Base-by-base conservation (phyloP, 2,888 invertebrate genomes). In the Cyaniris semiargus region DNA sequence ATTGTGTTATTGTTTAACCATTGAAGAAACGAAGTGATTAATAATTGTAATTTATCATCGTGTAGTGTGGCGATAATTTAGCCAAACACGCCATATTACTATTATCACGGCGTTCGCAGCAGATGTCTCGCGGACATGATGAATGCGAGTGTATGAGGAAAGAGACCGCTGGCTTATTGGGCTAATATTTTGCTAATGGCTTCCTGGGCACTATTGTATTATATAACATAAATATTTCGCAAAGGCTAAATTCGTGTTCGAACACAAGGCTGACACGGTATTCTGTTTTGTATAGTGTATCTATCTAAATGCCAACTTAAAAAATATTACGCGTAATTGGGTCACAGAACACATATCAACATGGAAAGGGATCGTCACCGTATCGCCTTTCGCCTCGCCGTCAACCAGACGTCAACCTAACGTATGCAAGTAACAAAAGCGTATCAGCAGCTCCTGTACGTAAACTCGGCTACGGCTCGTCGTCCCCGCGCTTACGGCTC, bases 31-130 rank as follows among this genome's bases (percentile, higher is more conserved):
- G 23, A 53, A 27, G 48, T 48, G 15, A 74, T 74, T 74, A 48
- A 74, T 74, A 48, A 74, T 74, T 74, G 53, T 23, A 48, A 72
- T 72, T 72, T 48, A 72, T 72, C 72, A 72, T 23, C 27, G 27
- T 74, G 53, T 74, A 74, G 31, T 83, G 85, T 85, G 84, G 86
- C 85, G 86, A 87, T 90, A 88, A 90, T 89, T 87, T 79, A 85
- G 81, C 76, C 78, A 80, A 81, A 84, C 93, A 93, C 91, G 93
- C 93, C 86, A 92, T 80, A 77, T 76, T 31, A 78, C 80, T 77
- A 80, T 82, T 78, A 80, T 78, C 78, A 78, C 75, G 79, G 79
- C 78, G 56, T 72, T 78, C 77, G 78, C 76, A 80, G 80, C 81
- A 80, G 78, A 79, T 81, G 80, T 78, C 80, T 78, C 79, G 60